These are phyloP conservation scores for human (Homo sapiens) DNA, from an alignment of 2,113 vertebrate species.

Conservation along the genomic window GRCh38 chr12:130357501-130358000, in stretches of 20 bases:
- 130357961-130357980: not conserved
- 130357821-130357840: not conserved
- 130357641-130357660: not conserved
- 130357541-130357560: constrained; percentile 91
- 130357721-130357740: too few species aligned
- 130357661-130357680: not conserved
- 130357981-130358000: not conserved
- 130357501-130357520: constrained; percentile 89
- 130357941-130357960: not conserved
- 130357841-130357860: not conserved
- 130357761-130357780: rapidly evolving
- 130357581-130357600: not conserved
- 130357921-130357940: not conserved
- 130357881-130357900: rapidly evolving
- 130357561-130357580: not conserved
- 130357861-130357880: not conserved
- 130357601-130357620: too few species aligned
- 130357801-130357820: not conserved
- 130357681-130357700: not conserved
- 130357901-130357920: not conserved
- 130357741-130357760: rapidly evolving
- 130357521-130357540: constrained; percentile 89
- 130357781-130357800: rapidly evolving
- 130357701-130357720: rapidly evolving
- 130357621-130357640: not conserved